phyloP scores from a whole-genome alignment of 2,797 vertebrate species.

The Bothrops alternatus region DNA sequence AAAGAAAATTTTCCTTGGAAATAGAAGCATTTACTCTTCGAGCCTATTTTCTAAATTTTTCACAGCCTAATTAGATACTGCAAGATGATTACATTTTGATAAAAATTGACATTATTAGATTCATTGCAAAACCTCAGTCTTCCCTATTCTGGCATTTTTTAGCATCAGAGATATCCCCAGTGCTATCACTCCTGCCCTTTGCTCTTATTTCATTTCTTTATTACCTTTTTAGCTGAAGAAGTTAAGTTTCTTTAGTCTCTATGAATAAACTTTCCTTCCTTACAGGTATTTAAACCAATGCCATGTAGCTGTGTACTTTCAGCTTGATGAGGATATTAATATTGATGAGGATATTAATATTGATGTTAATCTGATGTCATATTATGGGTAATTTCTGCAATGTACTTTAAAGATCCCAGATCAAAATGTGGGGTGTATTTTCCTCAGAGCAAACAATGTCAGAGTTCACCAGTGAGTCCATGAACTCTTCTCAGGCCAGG shows the following conservation, averaged over 20 bases:
- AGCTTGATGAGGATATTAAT: background rate
- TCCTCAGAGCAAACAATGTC: background rate
- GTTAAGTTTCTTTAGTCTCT: background rate
- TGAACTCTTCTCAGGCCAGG: background rate
- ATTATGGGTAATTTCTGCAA: background rate
- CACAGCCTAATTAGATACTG: slow-evolving; percentile 11
- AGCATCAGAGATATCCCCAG: background rate
- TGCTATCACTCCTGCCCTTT: background rate
- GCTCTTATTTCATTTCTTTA: background rate
- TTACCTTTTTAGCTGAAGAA: background rate
- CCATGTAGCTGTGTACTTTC: background rate
- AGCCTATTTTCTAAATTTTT: slow-evolving; percentile 8
- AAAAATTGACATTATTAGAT: slow-evolving; percentile 11
- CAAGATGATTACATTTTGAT: slow-evolving; percentile 5
- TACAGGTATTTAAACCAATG: background rate
- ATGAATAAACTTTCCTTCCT: background rate
- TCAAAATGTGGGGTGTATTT: background rate
- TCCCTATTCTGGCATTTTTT: background rate
- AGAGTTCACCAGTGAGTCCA: background rate
- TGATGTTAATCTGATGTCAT: background rate
- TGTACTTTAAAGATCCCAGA: background rate
- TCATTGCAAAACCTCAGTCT: background rate
- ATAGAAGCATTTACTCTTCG: slow-evolving; percentile 6
- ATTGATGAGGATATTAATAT: background rate
- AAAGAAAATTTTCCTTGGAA: background rate